These are phyloP conservation scores for Mesaphorura yosii DNA, from an alignment of 1,140 invertebrate species.

Conservation along the genomic window DNA sequence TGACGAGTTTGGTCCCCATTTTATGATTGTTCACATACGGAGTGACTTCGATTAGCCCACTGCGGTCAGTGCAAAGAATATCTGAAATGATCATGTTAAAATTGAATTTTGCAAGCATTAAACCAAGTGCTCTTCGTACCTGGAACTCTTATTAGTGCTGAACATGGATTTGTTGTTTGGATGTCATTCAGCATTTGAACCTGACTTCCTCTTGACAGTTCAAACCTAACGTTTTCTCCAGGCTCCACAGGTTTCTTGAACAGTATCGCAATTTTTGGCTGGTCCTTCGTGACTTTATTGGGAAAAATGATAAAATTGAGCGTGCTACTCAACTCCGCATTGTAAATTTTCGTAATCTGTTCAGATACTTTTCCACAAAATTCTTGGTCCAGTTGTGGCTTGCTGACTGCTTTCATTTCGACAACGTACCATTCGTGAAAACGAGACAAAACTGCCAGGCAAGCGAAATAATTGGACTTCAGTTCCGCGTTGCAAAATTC, in stretches of 20 bases:
- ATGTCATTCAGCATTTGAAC: background rate
- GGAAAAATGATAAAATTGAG: constrained; percentile 28
- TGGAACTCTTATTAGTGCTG: constrained; percentile 22
- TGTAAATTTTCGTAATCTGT: constrained; percentile 28
- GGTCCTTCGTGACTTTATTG: constrained; percentile 26
- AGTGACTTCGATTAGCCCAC: constrained; percentile 23
- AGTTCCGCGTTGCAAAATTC: background rate
- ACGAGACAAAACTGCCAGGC: constrained; percentile 23
- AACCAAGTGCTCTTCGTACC: constrained; percentile 9
- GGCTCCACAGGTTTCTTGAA: constrained; percentile 24
- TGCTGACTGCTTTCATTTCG: constrained; percentile 22
- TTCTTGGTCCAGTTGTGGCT: constrained; percentile 25
- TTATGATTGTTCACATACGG: constrained; percentile 21
- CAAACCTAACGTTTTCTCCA: constrained; percentile 12
- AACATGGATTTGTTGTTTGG: constrained; percentile 18
- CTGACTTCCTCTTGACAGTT: constrained; percentile 16
- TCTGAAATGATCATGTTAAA: constrained; percentile 8
- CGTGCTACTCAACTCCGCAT: constrained; percentile 21
- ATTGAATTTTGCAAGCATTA: background rate
- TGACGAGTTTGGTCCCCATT: constrained; percentile 26
- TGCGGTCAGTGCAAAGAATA: constrained; percentile 13
- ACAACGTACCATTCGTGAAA: constrained; percentile 27
- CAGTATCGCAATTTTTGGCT: constrained; percentile 22
- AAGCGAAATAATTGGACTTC: background rate
- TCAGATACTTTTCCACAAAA: constrained; percentile 27